Conservation (phyloP, 1,140 invertebrate genomes). For the Aphelenchoides avenae region DNA sequence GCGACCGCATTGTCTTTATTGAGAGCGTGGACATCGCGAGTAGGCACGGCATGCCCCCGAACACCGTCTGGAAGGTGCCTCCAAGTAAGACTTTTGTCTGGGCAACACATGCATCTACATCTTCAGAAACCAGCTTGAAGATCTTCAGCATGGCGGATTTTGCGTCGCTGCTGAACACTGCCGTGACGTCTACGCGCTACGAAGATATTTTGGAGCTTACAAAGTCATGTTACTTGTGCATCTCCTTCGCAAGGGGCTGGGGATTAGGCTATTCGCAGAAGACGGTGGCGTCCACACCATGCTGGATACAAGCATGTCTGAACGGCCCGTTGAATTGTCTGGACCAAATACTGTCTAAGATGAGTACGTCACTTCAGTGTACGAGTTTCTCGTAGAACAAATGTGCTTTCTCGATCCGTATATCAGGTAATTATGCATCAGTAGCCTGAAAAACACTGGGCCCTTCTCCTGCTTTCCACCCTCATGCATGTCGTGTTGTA, state of each 20-base stretch:
- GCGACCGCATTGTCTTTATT: conserved; percentile 92
- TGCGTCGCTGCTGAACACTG: conserved; percentile 86
- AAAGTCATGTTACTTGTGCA: conserved; percentile 95
- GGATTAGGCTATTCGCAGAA: conserved; percentile 93
- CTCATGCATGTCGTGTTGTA: too few species aligned
- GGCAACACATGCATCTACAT: background rate
- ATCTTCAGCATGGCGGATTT: conserved; percentile 99
- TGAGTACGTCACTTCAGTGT: conserved; percentile 94
- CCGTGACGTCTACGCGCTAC: conserved; percentile 93
- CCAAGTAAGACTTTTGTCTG: conserved; percentile 68
- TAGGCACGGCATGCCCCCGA: conserved; percentile 95
- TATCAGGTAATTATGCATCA: too few species aligned
- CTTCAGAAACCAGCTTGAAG: conserved; percentile 90
- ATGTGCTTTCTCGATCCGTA: too few species aligned
- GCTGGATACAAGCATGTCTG: conserved; percentile 97
- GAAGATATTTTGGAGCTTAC: conserved; percentile 96
- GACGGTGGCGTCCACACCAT: conserved; percentile 94
- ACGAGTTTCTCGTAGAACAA: conserved; percentile 70
- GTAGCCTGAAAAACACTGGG: too few species aligned
- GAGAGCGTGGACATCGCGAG: conserved; percentile 98
- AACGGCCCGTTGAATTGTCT: conserved; percentile 97
- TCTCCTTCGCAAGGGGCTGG: conserved; percentile 92
- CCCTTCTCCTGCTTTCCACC: too few species aligned
- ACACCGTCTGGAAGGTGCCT: conserved; percentile 98
- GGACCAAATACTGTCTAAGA: conserved; percentile 85